Evolutionary conservation across 2,113 vertebrate species (phyloP), one percentile per base, ranked within the genome.

Genomic region (Clarias gariepinus): DNA sequence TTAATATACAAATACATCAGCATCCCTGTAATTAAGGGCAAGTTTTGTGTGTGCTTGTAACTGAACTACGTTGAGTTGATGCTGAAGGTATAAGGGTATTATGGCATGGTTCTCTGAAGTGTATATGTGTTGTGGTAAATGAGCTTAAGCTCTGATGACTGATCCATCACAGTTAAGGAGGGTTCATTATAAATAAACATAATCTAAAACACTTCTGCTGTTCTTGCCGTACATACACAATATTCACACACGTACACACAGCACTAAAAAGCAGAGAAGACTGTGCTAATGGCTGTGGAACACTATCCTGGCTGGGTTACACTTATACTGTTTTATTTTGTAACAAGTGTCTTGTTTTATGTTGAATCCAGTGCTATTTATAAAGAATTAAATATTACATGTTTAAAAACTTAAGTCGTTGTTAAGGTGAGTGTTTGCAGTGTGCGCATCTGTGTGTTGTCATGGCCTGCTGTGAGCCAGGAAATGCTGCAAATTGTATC

Each of bases 301-400:
- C 78, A 53, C 60, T 64, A 60, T 76, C 41, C 87, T 66, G 66
- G 63, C 81, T 87, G 80, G 82, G 86, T 78, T 60, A 81, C 74
- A 57, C 80, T 58, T 41, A 73, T 79, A 74, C 60, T 41, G 84
- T 85, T 86, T 89, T 89, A 81, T 90, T 91, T 92, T 83, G 92
- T 93, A 90, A 90, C 86, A 25, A 82, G 91, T 78, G 92, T 93
- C 91, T 83, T 90, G 90, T 93, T 91, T 90, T 90, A 89, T 66
- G 85, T 83, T 91, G 83, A 89, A 90, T 92, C 91, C 87, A 89
- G 90, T 94, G 92, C 85, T 81, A 87, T 93, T 92, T 88, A 87
- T 92, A 91, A 91, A 85, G 89, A 89, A 90, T 82, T 66, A 91
- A 91, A 80, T 88, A 93, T 78, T 87, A 86, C 76, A 90, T 87